A percentile compares a stretch with the other conserved stretches of the same genome.
Conservation (phyloP, 2,797 vertebrate genomes). For the Gobio occitaniae region DNA sequence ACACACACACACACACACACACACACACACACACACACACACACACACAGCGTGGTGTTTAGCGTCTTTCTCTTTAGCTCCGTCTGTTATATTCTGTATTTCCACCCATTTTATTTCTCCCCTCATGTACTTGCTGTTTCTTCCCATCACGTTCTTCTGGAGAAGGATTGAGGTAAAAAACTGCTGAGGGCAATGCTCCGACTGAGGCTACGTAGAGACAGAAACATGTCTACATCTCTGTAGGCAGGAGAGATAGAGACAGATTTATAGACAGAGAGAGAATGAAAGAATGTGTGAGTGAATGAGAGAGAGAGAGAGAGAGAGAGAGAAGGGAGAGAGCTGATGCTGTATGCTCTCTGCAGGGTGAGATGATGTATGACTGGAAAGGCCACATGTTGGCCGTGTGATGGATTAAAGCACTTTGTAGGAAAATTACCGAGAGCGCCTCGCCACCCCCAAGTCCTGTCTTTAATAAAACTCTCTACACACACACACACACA, state of each 20-base stretch:
- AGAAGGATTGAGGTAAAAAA: conserved; percentile 32
- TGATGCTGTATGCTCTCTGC: conserved; percentile 74
- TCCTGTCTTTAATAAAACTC: conserved; percentile 99
- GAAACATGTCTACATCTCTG: conserved; percentile 42
- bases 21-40: conserved; percentile 28
- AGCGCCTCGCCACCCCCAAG: conserved; percentile 94
- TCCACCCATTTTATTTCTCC: conserved; percentile 61
- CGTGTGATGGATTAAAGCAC: conserved; percentile 99
- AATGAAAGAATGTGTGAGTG: conserved; percentile 18
- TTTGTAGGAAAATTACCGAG: conserved; percentile 99
- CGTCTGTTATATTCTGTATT: conserved; percentile 47
- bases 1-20: conserved; percentile 57
- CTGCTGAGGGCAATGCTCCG: conserved; percentile 14
- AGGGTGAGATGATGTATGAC: conserved; percentile 91
- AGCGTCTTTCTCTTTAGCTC: conserved; percentile 57
- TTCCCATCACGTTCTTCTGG: conserved; percentile 67
- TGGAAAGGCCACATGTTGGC: conserved; percentile 98
- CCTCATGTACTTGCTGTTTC: conserved; percentile 74
- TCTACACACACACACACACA: background rate
- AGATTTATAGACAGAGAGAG: conserved; percentile 34
- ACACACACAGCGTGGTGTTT: conserved; percentile 65
- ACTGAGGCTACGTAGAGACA: conserved; percentile 33
- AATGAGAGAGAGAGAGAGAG: conserved; percentile 51
- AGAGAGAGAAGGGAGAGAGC: conserved; percentile 76
- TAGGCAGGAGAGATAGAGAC: conserved; percentile 46